Conservation (phyloP, 2,113 vertebrate species). For the Siphamia tubifer region DNA sequence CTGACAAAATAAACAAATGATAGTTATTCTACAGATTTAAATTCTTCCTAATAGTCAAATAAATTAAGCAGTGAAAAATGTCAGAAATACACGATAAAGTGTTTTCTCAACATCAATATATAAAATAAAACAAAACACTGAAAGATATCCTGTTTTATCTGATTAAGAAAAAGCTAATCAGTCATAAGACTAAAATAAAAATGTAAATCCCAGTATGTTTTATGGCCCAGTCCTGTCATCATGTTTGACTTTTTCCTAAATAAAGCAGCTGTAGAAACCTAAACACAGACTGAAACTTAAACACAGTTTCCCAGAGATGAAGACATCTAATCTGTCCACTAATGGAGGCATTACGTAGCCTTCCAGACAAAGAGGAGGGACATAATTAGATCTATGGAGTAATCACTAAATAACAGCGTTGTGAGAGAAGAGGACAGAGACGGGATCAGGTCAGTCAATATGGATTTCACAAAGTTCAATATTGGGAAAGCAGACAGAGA, state of each 20-base stretch:
- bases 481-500: neutral
- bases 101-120: too few relatives aligned
- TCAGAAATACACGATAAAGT: too few relatives aligned
- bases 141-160: too few relatives aligned
- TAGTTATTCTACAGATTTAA: too few relatives aligned
- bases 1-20: too few relatives aligned
- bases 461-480: slow-evolving; percentile 6
- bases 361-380: neutral
- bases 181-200: too few relatives aligned
- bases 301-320: neutral
- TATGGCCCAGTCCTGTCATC: too few relatives aligned
- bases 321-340: neutral
- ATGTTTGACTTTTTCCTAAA: neutral
- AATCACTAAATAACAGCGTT: slow-evolving; percentile 15
- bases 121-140: too few relatives aligned
- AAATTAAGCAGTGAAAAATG: too few relatives aligned
- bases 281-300: neutral
- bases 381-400: slow-evolving; percentile 19
- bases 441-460: slow-evolving; percentile 19
- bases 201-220: too few relatives aligned
- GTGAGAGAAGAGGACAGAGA: neutral
- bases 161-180: too few relatives aligned
- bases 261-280: neutral
- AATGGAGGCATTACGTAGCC: neutral
- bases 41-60: too few relatives aligned